Percentiles rank a stretch among this genome's conserved stretches.
phyloP scores from a whole-genome alignment of 2,888 invertebrate species.

The Agrotis ipsilon region DNA sequence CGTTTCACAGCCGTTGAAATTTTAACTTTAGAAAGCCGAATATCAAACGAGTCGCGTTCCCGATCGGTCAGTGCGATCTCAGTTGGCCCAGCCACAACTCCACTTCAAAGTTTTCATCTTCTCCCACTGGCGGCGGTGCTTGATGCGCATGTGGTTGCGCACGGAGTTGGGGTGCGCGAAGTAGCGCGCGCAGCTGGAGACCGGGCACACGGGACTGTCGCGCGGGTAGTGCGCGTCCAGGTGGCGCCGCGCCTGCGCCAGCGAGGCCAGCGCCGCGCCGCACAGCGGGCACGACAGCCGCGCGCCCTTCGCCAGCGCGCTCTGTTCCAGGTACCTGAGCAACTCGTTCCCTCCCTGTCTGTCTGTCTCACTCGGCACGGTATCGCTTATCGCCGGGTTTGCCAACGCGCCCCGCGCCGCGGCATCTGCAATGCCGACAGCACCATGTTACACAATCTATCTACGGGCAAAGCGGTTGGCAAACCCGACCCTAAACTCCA shows the following conservation, averaged over 20 bases:
- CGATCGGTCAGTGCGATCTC: constrained; percentile 35
- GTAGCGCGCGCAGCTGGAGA: constrained; percentile 93
- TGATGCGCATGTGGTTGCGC: constrained; percentile 96
- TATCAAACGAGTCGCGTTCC: constrained; percentile 46
- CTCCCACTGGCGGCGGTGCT: constrained; percentile 96
- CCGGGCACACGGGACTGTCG: constrained; percentile 96
- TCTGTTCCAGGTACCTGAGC: constrained; percentile 70
- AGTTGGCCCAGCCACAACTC: constrained; percentile 92
- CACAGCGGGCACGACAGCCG: constrained; percentile 94
- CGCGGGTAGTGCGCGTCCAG: constrained; percentile 96
- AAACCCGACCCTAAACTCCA: constrained; percentile 76
- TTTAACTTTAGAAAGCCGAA: constrained; percentile 67
- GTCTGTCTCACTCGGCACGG: constrained; percentile 71
- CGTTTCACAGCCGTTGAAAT: constrained; percentile 79
- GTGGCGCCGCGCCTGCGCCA: constrained; percentile 93
- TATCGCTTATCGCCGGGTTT: constrained; percentile 73
- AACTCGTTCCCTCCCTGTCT: constrained; percentile 57
- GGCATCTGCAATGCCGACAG: constrained; percentile 92
- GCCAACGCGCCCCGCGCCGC: constrained; percentile 76
- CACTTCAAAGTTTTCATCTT: constrained; percentile 95
- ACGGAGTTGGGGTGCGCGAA: constrained; percentile 97
- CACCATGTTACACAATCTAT: constrained; percentile 78
- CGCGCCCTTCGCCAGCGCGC: constrained; percentile 59
- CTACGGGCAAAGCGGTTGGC: constrained; percentile 75
- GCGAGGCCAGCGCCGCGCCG: constrained; percentile 92